Percentiles rank a stretch among this genome's conserved stretches.
These are phyloP conservation scores for Odontamblyopus rebecca DNA, from an alignment of 2,797 vertebrate genomes.

Conservation along the genomic window DNA sequence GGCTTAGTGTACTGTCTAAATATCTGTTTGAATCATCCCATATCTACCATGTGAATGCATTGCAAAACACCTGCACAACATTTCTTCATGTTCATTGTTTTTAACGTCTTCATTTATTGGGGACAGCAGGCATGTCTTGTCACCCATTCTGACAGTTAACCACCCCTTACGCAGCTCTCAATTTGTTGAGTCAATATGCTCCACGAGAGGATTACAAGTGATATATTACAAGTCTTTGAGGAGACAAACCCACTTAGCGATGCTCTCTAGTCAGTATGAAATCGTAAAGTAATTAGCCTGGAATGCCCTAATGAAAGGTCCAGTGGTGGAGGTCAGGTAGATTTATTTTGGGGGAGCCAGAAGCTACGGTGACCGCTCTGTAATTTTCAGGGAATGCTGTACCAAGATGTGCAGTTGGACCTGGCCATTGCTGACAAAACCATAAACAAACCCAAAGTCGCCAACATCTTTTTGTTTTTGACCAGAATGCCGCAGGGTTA, in stretches of 20 bases:
- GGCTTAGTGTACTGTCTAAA: constrained; percentile 26
- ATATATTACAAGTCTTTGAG: constrained; percentile 18
- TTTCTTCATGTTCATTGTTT: neutral
- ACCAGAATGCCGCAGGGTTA: constrained; percentile 45
- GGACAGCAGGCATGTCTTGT: constrained; percentile 6
- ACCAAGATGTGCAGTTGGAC: constrained; percentile 29
- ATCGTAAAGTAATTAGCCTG: constrained; percentile 73
- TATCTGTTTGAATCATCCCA: constrained; percentile 37
- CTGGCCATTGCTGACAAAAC: constrained; percentile 38
- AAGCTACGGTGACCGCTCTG: constrained; percentile 64
- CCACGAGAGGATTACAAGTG: constrained; percentile 24
- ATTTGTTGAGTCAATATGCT: constrained; percentile 42
- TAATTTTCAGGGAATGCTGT: constrained; percentile 79
- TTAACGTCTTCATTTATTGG: neutral
- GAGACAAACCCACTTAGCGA: constrained; percentile 34
- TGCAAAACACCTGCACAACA: neutral
- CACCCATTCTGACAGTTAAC: constrained; percentile 21
- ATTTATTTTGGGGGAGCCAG: constrained; percentile 62
- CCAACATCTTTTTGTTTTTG: constrained; percentile 39
- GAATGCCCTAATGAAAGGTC: constrained; percentile 71
- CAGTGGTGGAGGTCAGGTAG: constrained; percentile 68
- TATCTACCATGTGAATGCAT: constrained; percentile 20
- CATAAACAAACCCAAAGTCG: constrained; percentile 55
- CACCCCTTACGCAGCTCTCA: constrained; percentile 20
- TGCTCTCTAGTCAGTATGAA: constrained; percentile 52